Evolutionary conservation across 2,888 invertebrate genomes (phyloP), one percentile per base, ranked within the genome.

Genomic region (Zygothrica quintamaculata): DNA sequence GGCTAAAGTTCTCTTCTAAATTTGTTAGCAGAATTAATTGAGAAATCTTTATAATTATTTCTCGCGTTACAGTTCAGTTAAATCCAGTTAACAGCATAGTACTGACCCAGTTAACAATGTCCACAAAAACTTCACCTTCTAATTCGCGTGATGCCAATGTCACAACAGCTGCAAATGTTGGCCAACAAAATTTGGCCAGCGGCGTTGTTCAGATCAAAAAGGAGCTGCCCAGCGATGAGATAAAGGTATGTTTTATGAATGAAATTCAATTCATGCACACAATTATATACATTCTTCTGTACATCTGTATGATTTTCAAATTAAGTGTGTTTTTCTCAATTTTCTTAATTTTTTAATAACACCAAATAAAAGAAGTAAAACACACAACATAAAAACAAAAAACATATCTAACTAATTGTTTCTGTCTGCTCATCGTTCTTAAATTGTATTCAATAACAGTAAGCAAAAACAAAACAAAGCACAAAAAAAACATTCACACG

Each of bases 181-280:
- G 51, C 29, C 64, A 56, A 31, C 34, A 75, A 34, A 64, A 50
- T 52, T 72, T 65, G 13, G 56, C 66, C 37, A 36, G 58, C 57
- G 74, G 72, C 59, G 74, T 74, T 57, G 89, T 91, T 6, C 90
- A 91, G 68, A 91, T 91, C 53, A 95, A 95, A 91, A 95, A 95
- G 90, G 95, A 95, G 90, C 92, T 93, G 81, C 91, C 92, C 65
- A 94, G 94, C 91, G 95, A 95, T 92, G 95, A 95, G 92, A 95
- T 95, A 90, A 95, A 95, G 93, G 95, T 95, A 92, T 87, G 89
- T 75, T 66, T 72, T 59, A 73, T 70, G 76, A 72, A 71, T 71
- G 74, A 74, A 71, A 46, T 29, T 31, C 13, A 15, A 12, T 6
- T 11, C 4, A 29, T 29, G 25, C 16, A 1, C 25, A 15, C 6